phyloP scores from a whole-genome alignment of 2,797 vertebrate genomes.

The Salmo trutta region DNA sequence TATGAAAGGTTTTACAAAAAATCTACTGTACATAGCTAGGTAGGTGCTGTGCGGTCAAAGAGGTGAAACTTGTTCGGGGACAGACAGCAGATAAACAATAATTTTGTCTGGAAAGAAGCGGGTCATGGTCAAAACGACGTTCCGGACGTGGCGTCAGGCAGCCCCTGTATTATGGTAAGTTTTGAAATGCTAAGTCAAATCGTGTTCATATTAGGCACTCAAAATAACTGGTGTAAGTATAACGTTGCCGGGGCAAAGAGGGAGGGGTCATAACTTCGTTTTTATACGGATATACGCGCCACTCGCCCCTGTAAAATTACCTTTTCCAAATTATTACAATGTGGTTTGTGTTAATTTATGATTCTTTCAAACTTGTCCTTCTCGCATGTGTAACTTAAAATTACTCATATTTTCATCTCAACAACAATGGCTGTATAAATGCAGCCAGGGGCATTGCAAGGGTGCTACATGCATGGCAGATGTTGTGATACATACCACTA shows the following conservation, averaged over 20 bases:
- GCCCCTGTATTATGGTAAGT: constrained; percentile 78
- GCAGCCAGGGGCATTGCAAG: constrained; percentile 42
- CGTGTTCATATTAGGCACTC: neutral
- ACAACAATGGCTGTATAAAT: neutral
- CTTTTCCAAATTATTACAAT: neutral
- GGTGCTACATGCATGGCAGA: constrained; percentile 28
- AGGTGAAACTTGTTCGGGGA: constrained; percentile 3
- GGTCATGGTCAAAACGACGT: neutral
- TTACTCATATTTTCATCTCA: neutral
- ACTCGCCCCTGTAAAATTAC: neutral
- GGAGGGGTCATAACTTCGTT: neutral
- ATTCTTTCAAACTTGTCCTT: neutral
- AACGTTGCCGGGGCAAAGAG: neutral
- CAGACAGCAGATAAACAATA: neutral
- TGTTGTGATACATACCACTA: constrained; percentile 28
- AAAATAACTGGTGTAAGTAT: neutral
- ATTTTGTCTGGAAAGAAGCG: neutral
- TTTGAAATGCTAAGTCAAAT: neutral
- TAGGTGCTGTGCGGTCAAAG: neutral
- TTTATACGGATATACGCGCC: neutral
- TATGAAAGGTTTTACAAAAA: neutral
- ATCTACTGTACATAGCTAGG: neutral
- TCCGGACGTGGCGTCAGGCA: constrained; percentile 72
- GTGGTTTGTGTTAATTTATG: neutral
- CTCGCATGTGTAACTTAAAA: neutral